phyloP scores from a whole-genome alignment of 2,113 vertebrate genomes.

The Piaya cayana region DNA sequence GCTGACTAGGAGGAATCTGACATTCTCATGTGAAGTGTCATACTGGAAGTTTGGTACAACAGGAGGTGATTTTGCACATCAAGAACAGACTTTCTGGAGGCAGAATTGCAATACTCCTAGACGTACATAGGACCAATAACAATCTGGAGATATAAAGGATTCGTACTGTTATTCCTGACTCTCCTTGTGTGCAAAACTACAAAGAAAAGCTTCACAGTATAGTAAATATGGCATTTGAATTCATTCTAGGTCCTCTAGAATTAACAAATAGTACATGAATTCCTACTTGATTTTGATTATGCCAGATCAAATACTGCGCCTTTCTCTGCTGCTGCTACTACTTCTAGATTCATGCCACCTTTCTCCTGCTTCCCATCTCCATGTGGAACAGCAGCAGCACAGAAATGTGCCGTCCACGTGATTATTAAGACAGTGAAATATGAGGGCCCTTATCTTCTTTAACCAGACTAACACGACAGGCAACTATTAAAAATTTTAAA shows the following conservation, averaged over 20 bases:
- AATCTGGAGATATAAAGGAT: not conserved
- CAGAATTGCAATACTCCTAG: not conserved
- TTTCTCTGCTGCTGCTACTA: not conserved
- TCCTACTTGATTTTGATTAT: not conserved
- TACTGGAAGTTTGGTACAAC: not conserved
- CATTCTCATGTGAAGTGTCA: accelerated
- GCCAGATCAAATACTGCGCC: not conserved
- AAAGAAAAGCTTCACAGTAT: not conserved
- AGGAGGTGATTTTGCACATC: too few species aligned
- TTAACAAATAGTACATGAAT: not conserved
- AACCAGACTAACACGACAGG: not conserved
- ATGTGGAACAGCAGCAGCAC: accelerated
- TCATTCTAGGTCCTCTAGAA: not conserved
- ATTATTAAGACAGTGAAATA: not conserved
- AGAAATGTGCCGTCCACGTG: accelerated
- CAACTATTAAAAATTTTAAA: not conserved
- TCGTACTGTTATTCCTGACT: not conserved
- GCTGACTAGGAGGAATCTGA: not conserved
- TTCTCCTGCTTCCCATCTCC: not conserved
- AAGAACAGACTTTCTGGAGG: not conserved
- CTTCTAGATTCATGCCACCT: not conserved
- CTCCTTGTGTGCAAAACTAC: not conserved
- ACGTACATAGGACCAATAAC: not conserved
- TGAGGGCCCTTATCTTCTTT: not conserved
- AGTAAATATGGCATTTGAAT: not conserved